Evolutionary conservation across 2,797 vertebrate genomes (phyloP).

Genomic region (Sternotherus odoratus): DNA sequence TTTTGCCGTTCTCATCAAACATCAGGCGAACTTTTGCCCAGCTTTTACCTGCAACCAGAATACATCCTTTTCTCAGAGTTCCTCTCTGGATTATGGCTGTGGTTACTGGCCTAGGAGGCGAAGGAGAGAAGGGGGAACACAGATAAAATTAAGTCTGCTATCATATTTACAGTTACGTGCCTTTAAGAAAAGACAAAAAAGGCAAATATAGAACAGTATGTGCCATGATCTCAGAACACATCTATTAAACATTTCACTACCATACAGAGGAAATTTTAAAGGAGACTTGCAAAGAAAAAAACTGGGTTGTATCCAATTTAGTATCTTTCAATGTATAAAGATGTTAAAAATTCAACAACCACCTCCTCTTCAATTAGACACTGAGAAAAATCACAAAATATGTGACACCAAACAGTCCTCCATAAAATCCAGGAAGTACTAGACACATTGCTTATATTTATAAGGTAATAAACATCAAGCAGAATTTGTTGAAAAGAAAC

Average conservation of each 20-base stretch:
- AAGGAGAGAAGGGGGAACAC: conserved; percentile 5
- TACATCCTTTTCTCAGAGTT: conserved; percentile 87
- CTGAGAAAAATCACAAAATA: neutral
- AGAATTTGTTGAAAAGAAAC: neutral
- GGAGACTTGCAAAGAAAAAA: neutral
- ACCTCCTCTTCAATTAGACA: neutral
- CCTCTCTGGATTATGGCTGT: conserved; percentile 92
- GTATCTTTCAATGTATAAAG: neutral
- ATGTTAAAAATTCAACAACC: neutral
- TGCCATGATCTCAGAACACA: neutral
- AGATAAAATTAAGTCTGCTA: neutral
- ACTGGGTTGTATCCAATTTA: neutral
- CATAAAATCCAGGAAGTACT: neutral
- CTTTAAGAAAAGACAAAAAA: neutral
- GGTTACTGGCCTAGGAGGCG: conserved; percentile 86
- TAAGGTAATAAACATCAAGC: neutral
- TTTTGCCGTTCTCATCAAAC: conserved; percentile 89
- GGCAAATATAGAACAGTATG: neutral
- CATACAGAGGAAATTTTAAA: neutral
- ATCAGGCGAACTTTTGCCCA: conserved; percentile 95
- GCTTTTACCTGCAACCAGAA: conserved; percentile 90
- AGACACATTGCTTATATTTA: neutral
- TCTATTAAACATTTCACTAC: neutral
- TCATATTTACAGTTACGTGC: neutral
- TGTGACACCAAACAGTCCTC: neutral